Evolutionary conservation across 2,888 invertebrate genomes (phyloP).

Genomic region (Bembecia ichneumoniformis): DNA sequence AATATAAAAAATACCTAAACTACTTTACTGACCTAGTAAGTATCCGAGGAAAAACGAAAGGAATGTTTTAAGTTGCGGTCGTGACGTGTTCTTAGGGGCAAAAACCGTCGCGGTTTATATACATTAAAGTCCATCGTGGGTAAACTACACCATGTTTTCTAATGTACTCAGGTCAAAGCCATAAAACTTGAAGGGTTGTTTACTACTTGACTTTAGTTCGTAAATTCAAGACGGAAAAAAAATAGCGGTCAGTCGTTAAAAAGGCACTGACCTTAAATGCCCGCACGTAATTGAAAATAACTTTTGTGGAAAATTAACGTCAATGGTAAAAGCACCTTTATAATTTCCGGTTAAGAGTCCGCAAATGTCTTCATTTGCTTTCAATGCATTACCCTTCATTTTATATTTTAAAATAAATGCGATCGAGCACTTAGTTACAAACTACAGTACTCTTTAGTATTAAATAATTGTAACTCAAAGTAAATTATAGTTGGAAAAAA

Average conservation of each 20-base stretch:
- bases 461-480: not conserved
- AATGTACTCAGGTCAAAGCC: not conserved
- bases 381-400: conserved; percentile 22
- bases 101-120: not conserved
- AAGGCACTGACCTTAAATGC: conserved; percentile 19
- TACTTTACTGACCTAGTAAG: conserved; percentile 26
- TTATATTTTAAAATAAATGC: conserved; percentile 11
- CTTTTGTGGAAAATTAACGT: conserved; percentile 23
- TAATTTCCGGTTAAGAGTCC: conserved; percentile 21
- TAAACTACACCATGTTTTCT: not conserved
- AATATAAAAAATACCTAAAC: conserved; percentile 24
- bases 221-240: conserved; percentile 5
- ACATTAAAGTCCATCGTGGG: not conserved
- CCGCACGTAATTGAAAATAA: conserved; percentile 24
- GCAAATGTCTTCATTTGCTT: no score
- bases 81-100: not conserved
- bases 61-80: not conserved
- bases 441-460: not conserved
- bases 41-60: not conserved
- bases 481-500: no score
- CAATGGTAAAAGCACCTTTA: conserved; percentile 21
- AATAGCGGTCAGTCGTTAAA: conserved; percentile 18
- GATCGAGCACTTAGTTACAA: conserved; percentile 11
- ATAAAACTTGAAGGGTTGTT: not conserved
- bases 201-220: not conserved